Conservation (phyloP, 1,140 invertebrate genomes). For the Catajapyx aquilonaris region DNA sequence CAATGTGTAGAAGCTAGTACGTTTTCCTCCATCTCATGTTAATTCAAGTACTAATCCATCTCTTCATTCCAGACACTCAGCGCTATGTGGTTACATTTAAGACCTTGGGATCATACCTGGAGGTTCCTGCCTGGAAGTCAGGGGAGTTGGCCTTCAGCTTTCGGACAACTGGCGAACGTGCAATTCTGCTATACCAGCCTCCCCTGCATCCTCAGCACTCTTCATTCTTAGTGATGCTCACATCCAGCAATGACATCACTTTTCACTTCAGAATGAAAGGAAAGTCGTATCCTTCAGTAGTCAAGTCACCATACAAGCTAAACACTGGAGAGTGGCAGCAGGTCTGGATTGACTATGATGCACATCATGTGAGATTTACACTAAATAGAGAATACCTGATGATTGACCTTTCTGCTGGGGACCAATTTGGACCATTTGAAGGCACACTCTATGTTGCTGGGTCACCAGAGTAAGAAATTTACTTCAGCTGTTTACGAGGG, state of each 20-base stretch:
- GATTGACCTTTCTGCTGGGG: conserved; percentile 59
- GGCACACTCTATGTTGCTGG: conserved; percentile 83
- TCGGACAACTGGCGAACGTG: conserved; percentile 68
- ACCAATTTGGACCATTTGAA: conserved; percentile 77
- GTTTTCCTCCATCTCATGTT: conserved; percentile 13
- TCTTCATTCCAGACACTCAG: conserved; percentile 48
- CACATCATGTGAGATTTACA: conserved; percentile 83
- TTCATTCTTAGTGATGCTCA: conserved; percentile 71
- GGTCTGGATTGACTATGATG: conserved; percentile 82
- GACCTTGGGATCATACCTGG: conserved; percentile 72
- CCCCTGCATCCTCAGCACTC: conserved; percentile 69
- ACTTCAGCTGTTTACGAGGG: background rate
- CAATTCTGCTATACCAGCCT: conserved; percentile 73
- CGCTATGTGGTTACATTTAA: conserved; percentile 84
- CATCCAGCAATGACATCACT: conserved; percentile 36
- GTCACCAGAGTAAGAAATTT: conserved; percentile 49
- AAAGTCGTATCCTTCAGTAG: conserved; percentile 47
- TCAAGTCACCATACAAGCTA: conserved; percentile 55
- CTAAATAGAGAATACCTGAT: conserved; percentile 72
- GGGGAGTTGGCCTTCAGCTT: conserved; percentile 84
- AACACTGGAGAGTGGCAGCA: conserved; percentile 89
- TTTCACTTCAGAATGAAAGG: conserved; percentile 79
- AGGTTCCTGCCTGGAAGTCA: conserved; percentile 75
- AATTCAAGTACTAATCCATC: background rate
- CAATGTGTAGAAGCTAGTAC: conserved; percentile 87